Evolutionary conservation across 2,888 invertebrate species (phyloP), one percentile per base, ranked within the genome.

Genomic region (Tipula vernalis): DNA sequence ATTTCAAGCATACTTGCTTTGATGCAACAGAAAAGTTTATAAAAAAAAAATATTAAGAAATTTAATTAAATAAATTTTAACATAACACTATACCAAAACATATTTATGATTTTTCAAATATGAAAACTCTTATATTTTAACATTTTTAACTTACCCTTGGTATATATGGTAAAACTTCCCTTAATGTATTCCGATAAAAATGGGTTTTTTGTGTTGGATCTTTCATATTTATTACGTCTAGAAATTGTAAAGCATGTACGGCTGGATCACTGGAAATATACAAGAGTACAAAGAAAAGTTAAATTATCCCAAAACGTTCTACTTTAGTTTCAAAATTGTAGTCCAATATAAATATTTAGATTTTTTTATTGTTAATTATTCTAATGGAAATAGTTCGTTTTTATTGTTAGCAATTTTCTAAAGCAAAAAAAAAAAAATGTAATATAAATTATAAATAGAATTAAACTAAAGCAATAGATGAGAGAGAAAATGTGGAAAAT

Each of bases 171-270:
- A 98, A 93, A 57, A 96, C 95, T 89, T 98, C 97, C 90, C 96
- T 95, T 88, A 98, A 94, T 10, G 96, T 96, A 89, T 94, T 96
- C 88, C 96, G 95, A 91, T 98, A 98, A 92, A 98, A 99, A 90
- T 97, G 96, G 13, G 95, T 94, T 92, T 98, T 98, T 90, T 97
- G 96, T 87, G 94, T 94, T 0, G 96, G 95, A 91, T 98, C 98
- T 92, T 98, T 98, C 95, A 97, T 96, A 89, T 96, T 96, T 90
- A 98, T 95, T 88, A 96, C 96, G 91, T 99, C 99, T 89, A 99
- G 93, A 90, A 96, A 97, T 91, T 99, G 98, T 89, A 99, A 94
- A 15, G 98, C 98, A 89, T 96, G 96, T 87, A 99, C 97, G 42
- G 97, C 95, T 85, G 96, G 95, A 92, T 99, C 98, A 89, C 96